Percentiles rank a stretch among this genome's conserved stretches.
Evolutionary conservation across 2,797 vertebrate species (phyloP).

Genomic region (Peromyscus attwateri): DNA sequence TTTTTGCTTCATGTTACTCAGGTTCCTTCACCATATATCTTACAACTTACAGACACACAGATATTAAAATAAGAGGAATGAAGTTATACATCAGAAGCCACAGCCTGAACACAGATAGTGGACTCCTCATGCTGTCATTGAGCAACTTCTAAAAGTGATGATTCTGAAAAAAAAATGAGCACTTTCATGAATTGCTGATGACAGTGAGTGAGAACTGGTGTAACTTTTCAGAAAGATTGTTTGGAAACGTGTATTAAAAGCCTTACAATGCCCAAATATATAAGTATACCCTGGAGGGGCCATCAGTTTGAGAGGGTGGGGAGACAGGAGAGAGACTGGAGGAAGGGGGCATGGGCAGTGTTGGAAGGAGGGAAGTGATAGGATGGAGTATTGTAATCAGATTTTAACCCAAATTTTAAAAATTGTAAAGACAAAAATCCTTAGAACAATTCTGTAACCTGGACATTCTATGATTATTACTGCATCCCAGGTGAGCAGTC

Average conservation of each 20-base stretch:
- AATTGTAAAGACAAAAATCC: background rate
- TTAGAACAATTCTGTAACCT: slow-evolving; percentile 9
- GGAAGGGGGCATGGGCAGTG: background rate
- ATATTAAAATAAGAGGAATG: background rate
- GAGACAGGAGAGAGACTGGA: background rate
- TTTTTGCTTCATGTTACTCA: background rate
- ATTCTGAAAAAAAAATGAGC: background rate
- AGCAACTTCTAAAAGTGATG: background rate
- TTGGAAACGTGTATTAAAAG: background rate
- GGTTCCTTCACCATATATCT: background rate
- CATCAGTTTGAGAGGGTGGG: background rate
- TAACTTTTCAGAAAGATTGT: background rate
- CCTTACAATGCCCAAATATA: background rate
- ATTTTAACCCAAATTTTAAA: background rate
- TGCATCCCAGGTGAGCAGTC: background rate
- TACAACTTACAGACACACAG: background rate
- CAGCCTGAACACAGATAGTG: background rate
- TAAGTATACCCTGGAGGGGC: background rate
- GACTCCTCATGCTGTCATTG: background rate
- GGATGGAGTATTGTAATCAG: background rate
- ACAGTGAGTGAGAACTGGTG: background rate
- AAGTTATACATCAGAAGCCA: background rate
- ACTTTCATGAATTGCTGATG: background rate
- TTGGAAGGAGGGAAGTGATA: background rate
- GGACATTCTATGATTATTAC: background rate